These are phyloP conservation scores for Sesamia nonagrioides DNA, from an alignment of 1,140 invertebrate species.

Conservation along the genomic window DNA sequence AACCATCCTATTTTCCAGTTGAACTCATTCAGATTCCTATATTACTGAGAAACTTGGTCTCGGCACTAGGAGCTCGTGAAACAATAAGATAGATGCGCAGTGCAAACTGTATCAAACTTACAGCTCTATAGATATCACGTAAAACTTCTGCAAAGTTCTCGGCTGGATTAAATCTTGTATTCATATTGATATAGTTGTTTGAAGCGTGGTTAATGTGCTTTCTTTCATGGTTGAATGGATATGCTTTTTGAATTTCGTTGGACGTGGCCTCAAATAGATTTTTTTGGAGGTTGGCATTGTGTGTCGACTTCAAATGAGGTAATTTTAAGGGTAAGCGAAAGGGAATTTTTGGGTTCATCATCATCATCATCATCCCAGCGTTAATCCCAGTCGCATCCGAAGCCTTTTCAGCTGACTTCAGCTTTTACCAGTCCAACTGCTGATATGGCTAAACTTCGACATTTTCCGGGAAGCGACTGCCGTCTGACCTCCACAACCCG, in stretches of 20 bases:
- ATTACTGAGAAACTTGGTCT: neutral
- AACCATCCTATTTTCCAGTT: neutral
- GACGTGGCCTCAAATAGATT: too few relatives aligned
- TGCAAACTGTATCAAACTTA: neutral
- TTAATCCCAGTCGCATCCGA: too few relatives aligned
- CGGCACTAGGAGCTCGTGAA: neutral
- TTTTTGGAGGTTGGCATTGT: too few relatives aligned
- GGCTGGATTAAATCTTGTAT: neutral
- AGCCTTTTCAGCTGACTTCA: too few relatives aligned
- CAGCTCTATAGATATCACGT: neutral
- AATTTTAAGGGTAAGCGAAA: too few relatives aligned
- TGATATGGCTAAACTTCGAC: too few relatives aligned
- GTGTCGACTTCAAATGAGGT: too few relatives aligned
- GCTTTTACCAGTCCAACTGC: too few relatives aligned
- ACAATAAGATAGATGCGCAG: neutral
- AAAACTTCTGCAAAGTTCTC: neutral
- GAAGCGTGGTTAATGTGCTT: neutral
- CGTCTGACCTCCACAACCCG: too few relatives aligned
- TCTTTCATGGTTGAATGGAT: neutral
- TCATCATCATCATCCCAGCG: too few relatives aligned
- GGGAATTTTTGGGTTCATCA: too few relatives aligned
- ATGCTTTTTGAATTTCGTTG: neutral
- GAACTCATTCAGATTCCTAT: neutral
- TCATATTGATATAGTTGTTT: conserved; percentile 13
- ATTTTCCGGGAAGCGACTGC: too few relatives aligned